These are phyloP conservation scores for Petrocephalus schoutedeni DNA, from an alignment of 2,797 vertebrate genomes.

Conservation along the genomic window DNA sequence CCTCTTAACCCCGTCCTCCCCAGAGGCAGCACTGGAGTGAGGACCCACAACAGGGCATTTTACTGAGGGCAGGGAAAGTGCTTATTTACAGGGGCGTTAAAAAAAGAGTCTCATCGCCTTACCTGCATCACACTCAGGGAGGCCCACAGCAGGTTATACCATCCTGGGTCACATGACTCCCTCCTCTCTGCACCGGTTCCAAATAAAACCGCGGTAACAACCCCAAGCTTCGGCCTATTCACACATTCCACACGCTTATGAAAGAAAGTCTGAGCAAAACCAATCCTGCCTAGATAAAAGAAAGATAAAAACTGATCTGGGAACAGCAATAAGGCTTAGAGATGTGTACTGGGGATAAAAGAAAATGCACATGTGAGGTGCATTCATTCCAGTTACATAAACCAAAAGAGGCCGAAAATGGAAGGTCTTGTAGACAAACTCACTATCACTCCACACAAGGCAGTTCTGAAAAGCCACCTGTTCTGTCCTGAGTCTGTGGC, in stretches of 20 bases:
- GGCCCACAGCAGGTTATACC: background rate
- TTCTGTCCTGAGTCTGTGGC: background rate
- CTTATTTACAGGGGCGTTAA: background rate
- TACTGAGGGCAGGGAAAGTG: background rate
- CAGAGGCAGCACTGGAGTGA: background rate
- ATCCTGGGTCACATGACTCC: background rate
- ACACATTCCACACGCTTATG: background rate
- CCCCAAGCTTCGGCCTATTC: background rate
- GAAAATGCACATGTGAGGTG: background rate
- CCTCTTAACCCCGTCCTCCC: background rate
- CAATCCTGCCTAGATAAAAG: background rate
- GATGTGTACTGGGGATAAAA: background rate
- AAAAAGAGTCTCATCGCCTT: background rate
- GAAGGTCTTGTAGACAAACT: background rate
- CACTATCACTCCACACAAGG: background rate
- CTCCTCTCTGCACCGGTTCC: background rate
- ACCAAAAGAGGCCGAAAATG: background rate
- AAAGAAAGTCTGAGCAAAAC: background rate
- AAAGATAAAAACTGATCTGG: background rate
- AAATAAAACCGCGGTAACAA: background rate
- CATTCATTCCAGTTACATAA: background rate
- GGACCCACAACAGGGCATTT: background rate
- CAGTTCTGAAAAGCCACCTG: background rate
- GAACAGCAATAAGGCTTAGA: background rate
- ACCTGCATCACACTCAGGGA: background rate